Evolutionary conservation across 2,113 vertebrate genomes (phyloP).

Genomic region (Anolis sagrei): DNA sequence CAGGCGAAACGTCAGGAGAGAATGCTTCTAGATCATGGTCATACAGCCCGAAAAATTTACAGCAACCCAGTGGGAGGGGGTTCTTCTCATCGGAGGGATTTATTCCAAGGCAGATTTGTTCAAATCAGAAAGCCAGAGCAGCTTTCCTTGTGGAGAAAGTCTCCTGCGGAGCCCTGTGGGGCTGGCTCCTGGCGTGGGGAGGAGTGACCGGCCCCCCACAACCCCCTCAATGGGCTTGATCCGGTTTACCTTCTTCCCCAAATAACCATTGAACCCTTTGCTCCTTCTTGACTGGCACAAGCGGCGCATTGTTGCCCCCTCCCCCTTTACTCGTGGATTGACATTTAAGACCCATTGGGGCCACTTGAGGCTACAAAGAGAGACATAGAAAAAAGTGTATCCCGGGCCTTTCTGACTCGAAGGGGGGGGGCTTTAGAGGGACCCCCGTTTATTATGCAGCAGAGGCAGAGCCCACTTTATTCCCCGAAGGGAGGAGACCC

Average conservation of each 20-base stretch:
- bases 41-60: too few species aligned
- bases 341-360: constrained; percentile 74
- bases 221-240: constrained; percentile 67
- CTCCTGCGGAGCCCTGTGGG: too few species aligned
- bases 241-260: constrained; percentile 55
- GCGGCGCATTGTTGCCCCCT: constrained; percentile 72
- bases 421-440: constrained; percentile 54
- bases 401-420: constrained; percentile 74
- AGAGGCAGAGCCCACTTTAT: constrained; percentile 72
- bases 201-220: constrained; percentile 5
- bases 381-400: constrained; percentile 72
- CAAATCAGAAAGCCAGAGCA: too few species aligned
- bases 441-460: constrained; percentile 75
- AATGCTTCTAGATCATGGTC: too few species aligned
- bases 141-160: too few species aligned
- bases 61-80: too few species aligned
- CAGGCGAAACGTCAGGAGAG: too few species aligned
- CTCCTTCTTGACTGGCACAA: constrained; percentile 64
- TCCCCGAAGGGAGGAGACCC: constrained; percentile 53
- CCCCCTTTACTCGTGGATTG: constrained; percentile 51
- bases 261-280: constrained; percentile 68
- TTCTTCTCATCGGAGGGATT: too few species aligned
- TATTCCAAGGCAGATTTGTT: too few species aligned
- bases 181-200: too few species aligned
- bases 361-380: constrained; percentile 76